These are phyloP conservation scores for Atta colombica DNA, from an alignment of 1,140 invertebrate genomes.

Conservation along the genomic window DNA sequence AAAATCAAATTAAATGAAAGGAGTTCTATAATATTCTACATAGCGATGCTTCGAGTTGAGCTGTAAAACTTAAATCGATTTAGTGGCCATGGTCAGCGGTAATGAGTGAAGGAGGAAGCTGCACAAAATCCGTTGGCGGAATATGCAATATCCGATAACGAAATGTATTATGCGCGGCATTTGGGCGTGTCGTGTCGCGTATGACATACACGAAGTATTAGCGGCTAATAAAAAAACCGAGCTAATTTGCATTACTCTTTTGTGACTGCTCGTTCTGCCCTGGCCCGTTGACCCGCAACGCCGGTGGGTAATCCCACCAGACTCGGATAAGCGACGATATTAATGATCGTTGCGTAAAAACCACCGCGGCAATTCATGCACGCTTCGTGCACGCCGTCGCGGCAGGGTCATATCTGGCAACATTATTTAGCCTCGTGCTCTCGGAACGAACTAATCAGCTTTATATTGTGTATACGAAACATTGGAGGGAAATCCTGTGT, in stretches of 20 bases:
- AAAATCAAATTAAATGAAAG: neutral
- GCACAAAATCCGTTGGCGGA: conserved; percentile 44
- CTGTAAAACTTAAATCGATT: conserved; percentile 64
- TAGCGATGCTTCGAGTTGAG: neutral
- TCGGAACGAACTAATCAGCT: conserved; percentile 72
- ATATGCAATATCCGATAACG: conserved; percentile 59
- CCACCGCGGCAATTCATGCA: conserved; percentile 22
- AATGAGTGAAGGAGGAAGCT: conserved; percentile 57
- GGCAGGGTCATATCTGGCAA: conserved; percentile 64
- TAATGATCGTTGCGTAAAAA: conserved; percentile 72
- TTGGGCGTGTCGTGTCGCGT: conserved; percentile 59
- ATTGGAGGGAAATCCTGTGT: conserved; percentile 6
- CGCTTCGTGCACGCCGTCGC: conserved; percentile 42
- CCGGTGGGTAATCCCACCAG: conserved; percentile 57
- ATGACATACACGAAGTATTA: conserved; percentile 24
- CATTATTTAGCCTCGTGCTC: conserved; percentile 62
- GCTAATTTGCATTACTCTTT: conserved; percentile 75
- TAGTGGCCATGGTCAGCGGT: conserved; percentile 13
- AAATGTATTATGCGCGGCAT: conserved; percentile 56
- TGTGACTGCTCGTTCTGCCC: conserved; percentile 28
- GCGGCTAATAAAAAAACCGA: neutral
- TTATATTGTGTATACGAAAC: conserved; percentile 52
- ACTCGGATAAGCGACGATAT: conserved; percentile 73
- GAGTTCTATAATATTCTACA: neutral
- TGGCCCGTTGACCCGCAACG: conserved; percentile 47